Percentiles rank a stretch among this genome's conserved stretches.
phyloP scores from a whole-genome alignment of 2,888 invertebrate genomes.

The Acronicta leporina region DNA sequence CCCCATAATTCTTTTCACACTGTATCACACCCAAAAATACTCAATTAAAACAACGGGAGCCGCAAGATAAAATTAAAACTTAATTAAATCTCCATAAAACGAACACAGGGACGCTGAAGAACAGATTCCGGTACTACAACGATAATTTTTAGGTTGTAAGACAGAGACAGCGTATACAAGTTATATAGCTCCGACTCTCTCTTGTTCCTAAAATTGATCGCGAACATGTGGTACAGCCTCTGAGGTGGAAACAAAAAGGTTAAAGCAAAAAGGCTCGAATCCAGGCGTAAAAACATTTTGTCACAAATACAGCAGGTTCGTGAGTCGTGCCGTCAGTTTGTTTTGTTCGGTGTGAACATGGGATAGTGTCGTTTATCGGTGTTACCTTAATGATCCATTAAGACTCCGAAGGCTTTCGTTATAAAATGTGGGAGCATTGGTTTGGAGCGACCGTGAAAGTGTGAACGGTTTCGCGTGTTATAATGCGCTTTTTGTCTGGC shows the following conservation, averaged over 20 bases:
- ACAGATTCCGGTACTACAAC: background rate
- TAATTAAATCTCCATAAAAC: constrained; percentile 85
- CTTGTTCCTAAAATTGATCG: too few relatives aligned
- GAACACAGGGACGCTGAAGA: constrained; percentile 37
- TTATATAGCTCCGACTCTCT: too few relatives aligned
- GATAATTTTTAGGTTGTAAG: too few relatives aligned
- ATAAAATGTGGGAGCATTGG: constrained; percentile 44
- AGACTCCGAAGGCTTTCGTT: constrained; percentile 42
- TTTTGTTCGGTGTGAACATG: constrained; percentile 57
- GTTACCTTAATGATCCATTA: constrained; percentile 61
- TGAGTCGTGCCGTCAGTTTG: constrained; percentile 55
- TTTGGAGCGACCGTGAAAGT: constrained; percentile 39
- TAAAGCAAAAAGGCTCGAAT: constrained; percentile 44
- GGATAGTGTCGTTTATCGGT: constrained; percentile 59
- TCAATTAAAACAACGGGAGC: constrained; percentile 80
- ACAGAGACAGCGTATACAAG: too few relatives aligned
- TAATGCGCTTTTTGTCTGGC: background rate
- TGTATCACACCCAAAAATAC: constrained; percentile 69
- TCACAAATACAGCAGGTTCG: constrained; percentile 69
- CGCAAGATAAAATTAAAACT: constrained; percentile 86
- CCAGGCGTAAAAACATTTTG: constrained; percentile 80
- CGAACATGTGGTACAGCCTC: constrained; percentile 7
- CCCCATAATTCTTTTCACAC: constrained; percentile 68
- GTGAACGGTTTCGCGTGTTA: constrained; percentile 28
- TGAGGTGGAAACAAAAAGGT: constrained; percentile 39